phyloP scores from a whole-genome alignment of 1,140 invertebrate species.

The Microplitis demolitor region DNA sequence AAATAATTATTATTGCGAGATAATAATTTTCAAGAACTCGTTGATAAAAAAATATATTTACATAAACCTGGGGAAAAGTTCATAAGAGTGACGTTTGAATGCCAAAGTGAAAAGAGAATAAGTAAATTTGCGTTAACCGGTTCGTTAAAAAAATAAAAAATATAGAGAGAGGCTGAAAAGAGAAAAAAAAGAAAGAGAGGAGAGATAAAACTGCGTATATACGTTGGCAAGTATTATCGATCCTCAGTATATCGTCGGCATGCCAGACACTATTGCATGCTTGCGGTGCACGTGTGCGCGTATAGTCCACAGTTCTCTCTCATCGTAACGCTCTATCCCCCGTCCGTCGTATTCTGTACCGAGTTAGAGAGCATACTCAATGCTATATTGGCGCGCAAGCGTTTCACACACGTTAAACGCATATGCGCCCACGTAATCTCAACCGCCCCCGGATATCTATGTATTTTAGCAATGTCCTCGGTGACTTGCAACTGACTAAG shows the following conservation, averaged over 20 bases:
- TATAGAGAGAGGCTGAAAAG: background rate
- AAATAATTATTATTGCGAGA: background rate
- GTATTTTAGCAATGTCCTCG: constrained; percentile 16
- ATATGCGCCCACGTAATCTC: constrained; percentile 18
- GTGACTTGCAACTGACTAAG: background rate
- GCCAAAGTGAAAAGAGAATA: background rate
- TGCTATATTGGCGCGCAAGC: constrained; percentile 1
- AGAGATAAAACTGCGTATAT: background rate
- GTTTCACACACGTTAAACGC: constrained; percentile 8
- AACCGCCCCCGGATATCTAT: background rate
- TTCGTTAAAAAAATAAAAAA: background rate
- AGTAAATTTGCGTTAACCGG: constrained; percentile 15
- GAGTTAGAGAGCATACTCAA: no score
- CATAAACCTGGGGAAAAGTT: background rate
- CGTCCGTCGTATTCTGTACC: background rate
- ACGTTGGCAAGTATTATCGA: constrained; percentile 40
- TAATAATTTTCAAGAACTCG: background rate
- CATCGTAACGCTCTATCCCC: background rate
- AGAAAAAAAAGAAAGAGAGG: no score
- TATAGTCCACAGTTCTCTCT: background rate
- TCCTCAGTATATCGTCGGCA: constrained; percentile 38
- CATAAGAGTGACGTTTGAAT: background rate
- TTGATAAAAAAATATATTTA: background rate
- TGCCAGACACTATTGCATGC: constrained; percentile 34
- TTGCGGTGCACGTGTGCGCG: constrained; percentile 30